Base-by-base conservation (phyloP, 2,797 vertebrate species). In the Astyanax mexicanus region DNA sequence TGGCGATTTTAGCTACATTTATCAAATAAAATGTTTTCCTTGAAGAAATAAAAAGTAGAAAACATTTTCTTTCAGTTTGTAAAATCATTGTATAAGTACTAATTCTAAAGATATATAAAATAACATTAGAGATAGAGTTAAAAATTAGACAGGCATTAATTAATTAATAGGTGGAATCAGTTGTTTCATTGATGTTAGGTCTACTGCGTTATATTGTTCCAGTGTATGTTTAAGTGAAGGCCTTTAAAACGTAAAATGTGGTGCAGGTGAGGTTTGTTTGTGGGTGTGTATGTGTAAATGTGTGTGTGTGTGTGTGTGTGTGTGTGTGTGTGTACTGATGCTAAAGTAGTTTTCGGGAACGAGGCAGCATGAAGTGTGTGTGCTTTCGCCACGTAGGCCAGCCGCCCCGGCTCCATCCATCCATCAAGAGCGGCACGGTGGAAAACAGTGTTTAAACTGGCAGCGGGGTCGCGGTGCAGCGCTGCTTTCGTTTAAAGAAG, bases 361-460 rank as follows among this genome's bases (percentile, higher is more conserved):
- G 69, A 75, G 68, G 40, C 49, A 69, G 68, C 38, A 55, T 64
- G 60, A 54, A 75, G 52, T 27, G 38, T 37, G 62, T 19, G 55
- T 40, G n/a, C n/a, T 61, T 68, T 29, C 23, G 27, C 38, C 66
- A 29, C 8, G 45, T 32, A 19, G 42, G 44, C 62, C 58, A 60
- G 42, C 57, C 70, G 49, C 52, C 60, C 44, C n/a, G 45, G 60
- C 64, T 60, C 68, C 19, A 29, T 65, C 51, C 58, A 78, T 81
- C 75, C 72, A 72, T 75, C 67, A 81, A 61, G 62, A 23, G 60
- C 42, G 60, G 40, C 27, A 29, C 37, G n/a, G 55, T 35, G 35
- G 74, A 81, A 72, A 72, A 52, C 75, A 9, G 52, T 55, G 75
- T 78, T 80, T 73, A 78, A 78, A 78, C 55, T 64, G 75, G 51